A percentile compares a stretch with the other conserved stretches of the same genome.
Evolutionary conservation across 2,113 vertebrate species (phyloP).

Genomic region (Tautogolabrus adspersus): DNA sequence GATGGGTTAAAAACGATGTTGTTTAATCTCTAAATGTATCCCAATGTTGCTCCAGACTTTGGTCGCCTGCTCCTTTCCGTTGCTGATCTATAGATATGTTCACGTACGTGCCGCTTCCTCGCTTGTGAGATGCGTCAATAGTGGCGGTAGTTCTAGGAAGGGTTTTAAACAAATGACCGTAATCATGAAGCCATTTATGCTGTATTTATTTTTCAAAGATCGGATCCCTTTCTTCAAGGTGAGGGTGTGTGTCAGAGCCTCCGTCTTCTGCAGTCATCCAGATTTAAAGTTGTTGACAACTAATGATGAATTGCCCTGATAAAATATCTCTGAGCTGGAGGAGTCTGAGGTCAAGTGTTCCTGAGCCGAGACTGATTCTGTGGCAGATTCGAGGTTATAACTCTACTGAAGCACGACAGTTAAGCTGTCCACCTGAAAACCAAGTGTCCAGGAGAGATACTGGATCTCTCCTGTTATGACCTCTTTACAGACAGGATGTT

Average conservation of each 20-base stretch:
- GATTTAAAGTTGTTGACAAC: neutral
- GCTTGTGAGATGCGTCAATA: too few species aligned
- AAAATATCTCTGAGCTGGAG: neutral
- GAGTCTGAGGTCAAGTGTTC: neutral
- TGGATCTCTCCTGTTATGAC: neutral
- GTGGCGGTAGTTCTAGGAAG: too few species aligned
- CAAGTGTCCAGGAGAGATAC: neutral
- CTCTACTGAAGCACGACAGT: neutral
- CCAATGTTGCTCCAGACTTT: too few species aligned
- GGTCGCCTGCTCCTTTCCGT: too few species aligned
- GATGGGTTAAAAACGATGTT: too few species aligned
- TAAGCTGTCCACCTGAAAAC: neutral
- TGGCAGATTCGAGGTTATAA: neutral
- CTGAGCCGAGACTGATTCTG: neutral
- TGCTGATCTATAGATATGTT: too few species aligned
- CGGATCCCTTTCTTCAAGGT: neutral
- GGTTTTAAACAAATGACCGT: neutral
- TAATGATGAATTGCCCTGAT: neutral
- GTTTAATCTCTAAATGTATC: too few species aligned
- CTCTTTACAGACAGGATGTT: neutral
- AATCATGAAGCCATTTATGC: neutral
- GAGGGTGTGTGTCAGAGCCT: neutral
- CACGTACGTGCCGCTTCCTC: too few species aligned
- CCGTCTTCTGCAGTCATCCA: neutral
- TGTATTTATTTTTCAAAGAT: neutral